Evolutionary conservation across 64 coral and sea anemone species (phyloP).

Genomic region (Platygyra sinensis): DNA sequence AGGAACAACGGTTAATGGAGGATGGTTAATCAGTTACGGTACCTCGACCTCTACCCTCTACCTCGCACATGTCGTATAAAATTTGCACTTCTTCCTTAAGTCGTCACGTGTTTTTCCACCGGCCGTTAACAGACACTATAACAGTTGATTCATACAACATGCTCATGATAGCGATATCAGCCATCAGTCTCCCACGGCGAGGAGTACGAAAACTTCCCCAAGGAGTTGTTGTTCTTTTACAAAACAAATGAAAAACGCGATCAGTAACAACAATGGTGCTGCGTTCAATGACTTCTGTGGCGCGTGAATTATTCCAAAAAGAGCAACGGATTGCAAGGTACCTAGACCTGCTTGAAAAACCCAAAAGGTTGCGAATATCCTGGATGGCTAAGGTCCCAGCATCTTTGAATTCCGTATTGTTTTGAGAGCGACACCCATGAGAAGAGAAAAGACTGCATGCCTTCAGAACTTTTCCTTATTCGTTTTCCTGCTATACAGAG

Average conservation of each 20-base stretch:
- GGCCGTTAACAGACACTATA: not conserved
- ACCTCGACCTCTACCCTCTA: no score
- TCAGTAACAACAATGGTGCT: not conserved
- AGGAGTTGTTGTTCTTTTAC: not conserved
- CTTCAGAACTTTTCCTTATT: not conserved
- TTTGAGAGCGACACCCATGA: not conserved
- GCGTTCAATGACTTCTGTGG: not conserved
- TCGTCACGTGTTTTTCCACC: no score
- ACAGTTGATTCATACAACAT: no score
- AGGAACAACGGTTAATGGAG: no score
- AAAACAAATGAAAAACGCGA: not conserved
- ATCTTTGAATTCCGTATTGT: not conserved
- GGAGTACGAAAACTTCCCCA: slow-evolving; percentile 18
- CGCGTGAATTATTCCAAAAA: not conserved
- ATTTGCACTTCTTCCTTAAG: no score
- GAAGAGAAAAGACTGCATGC: not conserved
- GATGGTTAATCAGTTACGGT: no score
- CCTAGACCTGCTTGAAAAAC: not conserved
- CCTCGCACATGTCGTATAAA: no score
- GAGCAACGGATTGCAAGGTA: not conserved
- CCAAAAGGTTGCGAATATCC: not conserved
- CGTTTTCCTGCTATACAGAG: no score
- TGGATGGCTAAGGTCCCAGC: not conserved
- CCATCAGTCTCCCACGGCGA: no score
- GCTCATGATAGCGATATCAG: no score